phyloP scores from a whole-genome alignment of 2,797 vertebrate genomes.

The Sebastes jordani region DNA sequence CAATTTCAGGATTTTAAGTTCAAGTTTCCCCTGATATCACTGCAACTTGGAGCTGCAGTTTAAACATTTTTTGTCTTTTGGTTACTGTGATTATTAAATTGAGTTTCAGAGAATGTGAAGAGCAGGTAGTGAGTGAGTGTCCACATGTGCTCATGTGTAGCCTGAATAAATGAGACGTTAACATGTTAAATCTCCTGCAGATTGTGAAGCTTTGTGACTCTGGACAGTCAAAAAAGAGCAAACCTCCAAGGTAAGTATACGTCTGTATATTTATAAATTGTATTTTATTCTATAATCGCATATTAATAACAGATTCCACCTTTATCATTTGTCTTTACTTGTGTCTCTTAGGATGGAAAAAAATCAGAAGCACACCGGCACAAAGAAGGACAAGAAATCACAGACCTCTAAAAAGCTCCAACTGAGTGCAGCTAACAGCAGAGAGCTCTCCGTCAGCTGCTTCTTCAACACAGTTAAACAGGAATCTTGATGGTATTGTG shows the following conservation, averaged over 20 bases:
- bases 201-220: constrained; percentile 76
- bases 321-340: background rate
- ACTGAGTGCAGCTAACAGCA: constrained; percentile 8
- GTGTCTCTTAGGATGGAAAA: constrained; percentile 58
- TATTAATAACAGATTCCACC: background rate
- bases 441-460: constrained; percentile 69
- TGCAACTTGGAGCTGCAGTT: background rate
- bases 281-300: rapidly evolving
- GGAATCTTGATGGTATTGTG: constrained; percentile 15
- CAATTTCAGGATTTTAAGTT: background rate
- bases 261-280: rapidly evolving
- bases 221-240: constrained; percentile 34
- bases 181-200: constrained; percentile 52
- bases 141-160: background rate
- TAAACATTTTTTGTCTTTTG: too few species aligned
- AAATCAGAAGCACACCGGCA: constrained; percentile 18
- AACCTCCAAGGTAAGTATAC: constrained; percentile 36
- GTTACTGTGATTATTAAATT: background rate
- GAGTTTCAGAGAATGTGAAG: background rate
- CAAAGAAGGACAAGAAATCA: constrained; percentile 38
- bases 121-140: background rate
- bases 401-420: constrained; percentile 47
- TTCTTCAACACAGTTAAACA: constrained; percentile 73
- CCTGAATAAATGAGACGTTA: background rate
- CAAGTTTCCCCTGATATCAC: background rate